These are phyloP conservation scores for Hafferia zeledoni DNA, from an alignment of 2,797 vertebrate genomes.

Conservation along the genomic window DNA sequence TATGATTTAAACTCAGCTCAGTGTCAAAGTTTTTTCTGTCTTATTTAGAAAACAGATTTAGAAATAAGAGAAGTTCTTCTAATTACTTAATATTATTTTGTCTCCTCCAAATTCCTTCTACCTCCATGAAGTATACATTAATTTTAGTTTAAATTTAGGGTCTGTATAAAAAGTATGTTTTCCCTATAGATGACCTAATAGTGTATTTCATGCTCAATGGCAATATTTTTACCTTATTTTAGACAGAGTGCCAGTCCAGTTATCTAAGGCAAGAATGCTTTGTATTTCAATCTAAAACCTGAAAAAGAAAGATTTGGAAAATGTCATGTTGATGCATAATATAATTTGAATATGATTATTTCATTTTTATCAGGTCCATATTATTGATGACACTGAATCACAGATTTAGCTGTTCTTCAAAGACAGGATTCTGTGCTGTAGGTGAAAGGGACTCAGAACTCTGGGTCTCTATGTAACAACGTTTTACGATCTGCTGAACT, in stretches of 20 bases:
- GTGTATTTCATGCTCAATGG: not conserved
- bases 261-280: conserved; percentile 52
- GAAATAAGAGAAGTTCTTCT: not conserved
- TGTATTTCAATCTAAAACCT: conserved; percentile 50
- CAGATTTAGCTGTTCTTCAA: conserved; percentile 37
- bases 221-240: conserved; percentile 18
- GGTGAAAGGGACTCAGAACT: not conserved
- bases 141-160: not conserved
- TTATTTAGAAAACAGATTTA: not conserved
- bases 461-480: not conserved
- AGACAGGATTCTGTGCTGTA: conserved; percentile 34
- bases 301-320: conserved; percentile 55
- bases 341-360: conserved; percentile 58
- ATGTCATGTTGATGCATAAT: conserved; percentile 35
- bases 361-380: conserved; percentile 59
- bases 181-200: not conserved
- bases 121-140: not conserved
- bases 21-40: not conserved
- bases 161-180: not conserved
- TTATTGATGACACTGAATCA: conserved; percentile 59
- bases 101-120: not conserved
- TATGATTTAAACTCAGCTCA: not conserved
- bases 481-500: not conserved
- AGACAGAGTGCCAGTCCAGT: conserved; percentile 4
- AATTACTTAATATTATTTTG: not conserved